Percentiles rank a stretch among this genome's conserved stretches.
Conservation (phyloP, 2,113 vertebrate genomes). For the Ammospiza caudacuta region DNA sequence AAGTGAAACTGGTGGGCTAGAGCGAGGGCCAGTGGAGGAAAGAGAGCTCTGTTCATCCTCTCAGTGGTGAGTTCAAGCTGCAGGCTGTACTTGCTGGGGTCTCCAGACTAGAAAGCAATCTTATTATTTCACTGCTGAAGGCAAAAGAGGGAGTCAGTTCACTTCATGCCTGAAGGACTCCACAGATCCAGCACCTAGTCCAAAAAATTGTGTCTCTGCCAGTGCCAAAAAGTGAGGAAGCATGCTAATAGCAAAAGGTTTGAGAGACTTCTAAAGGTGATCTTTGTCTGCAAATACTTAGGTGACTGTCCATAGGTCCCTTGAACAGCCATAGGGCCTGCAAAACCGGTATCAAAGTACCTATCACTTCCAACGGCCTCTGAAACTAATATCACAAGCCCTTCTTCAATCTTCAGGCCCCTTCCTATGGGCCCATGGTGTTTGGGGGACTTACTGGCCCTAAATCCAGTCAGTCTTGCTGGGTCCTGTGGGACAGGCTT, state of each 20-base stretch:
- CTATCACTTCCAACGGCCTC: rapidly evolving
- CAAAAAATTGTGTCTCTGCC: not conserved
- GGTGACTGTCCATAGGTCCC: not conserved
- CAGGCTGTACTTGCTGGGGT: not conserved
- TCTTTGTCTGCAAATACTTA: not conserved
- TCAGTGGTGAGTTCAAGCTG: not conserved
- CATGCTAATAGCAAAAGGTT: not conserved
- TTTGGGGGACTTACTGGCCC: not conserved
- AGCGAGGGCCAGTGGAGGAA: not conserved
- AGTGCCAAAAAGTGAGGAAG: not conserved
- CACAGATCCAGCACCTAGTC: not conserved
- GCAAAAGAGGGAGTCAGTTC: not conserved
- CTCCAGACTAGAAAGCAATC: not conserved
- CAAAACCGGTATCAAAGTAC: not conserved
- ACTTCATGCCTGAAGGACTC: not conserved
- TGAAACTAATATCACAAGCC: not conserved
- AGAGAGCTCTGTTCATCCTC: not conserved
- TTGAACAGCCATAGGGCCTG: not conserved
- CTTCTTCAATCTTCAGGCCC: not conserved
- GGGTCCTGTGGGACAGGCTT: not conserved
- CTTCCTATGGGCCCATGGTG: not conserved
- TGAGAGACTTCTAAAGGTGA: not conserved
- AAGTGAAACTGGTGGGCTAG: not conserved
- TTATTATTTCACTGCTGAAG: not conserved
- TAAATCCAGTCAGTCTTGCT: not conserved